Conservation (phyloP, 2,113 vertebrate genomes). For the Lepus timidus region DNA sequence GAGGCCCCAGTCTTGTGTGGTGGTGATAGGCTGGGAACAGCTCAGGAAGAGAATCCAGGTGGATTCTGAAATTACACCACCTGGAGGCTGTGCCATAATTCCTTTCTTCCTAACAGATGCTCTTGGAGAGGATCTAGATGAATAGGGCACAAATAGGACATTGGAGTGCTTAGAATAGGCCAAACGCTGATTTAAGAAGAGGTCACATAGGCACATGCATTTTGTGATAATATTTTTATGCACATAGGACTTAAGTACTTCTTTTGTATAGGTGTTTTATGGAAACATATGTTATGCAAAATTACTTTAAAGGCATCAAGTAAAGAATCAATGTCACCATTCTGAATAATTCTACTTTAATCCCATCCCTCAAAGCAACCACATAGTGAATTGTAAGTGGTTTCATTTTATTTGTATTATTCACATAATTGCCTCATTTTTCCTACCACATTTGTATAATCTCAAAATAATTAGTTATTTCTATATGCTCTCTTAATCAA, state of each 20-base stretch:
- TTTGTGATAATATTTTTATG: neutral
- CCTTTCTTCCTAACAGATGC: neutral
- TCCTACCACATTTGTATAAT: neutral
- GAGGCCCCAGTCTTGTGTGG: neutral
- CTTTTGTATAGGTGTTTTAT: neutral
- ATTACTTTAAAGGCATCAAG: neutral
- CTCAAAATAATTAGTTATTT: constrained; percentile 15
- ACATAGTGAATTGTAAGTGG: neutral
- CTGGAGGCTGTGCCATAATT: neutral
- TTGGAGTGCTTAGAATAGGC: neutral
- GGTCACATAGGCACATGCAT: neutral
- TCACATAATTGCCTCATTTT: constrained; percentile 58
- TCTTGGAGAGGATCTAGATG: neutral
- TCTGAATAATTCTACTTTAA: constrained; percentile 1
- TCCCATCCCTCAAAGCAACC: neutral
- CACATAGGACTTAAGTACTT: neutral
- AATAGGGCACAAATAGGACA: neutral
- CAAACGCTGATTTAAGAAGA: neutral
- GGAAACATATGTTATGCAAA: neutral
- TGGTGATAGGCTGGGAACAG: neutral
- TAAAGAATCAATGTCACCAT: neutral
- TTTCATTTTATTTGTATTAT: constrained; percentile 1
- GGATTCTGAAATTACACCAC: neutral
- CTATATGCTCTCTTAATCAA: neutral
- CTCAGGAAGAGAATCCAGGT: neutral